Percentiles rank a stretch among this genome's conserved stretches.
These are phyloP conservation scores for Pterostichus madidus DNA, from an alignment of 2,888 invertebrate species.

Conservation along the genomic window DNA sequence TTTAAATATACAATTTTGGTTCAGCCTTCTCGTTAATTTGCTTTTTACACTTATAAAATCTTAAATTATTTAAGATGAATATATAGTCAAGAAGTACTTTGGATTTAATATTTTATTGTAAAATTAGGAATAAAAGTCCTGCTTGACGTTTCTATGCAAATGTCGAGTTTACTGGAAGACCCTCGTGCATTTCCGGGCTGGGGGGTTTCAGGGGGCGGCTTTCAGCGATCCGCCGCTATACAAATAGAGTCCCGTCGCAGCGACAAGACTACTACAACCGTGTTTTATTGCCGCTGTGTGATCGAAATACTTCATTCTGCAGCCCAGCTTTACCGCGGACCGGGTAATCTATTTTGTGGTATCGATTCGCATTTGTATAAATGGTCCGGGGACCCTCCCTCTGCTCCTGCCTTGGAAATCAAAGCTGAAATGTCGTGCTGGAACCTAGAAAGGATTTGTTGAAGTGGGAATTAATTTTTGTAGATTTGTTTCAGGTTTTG, in stretches of 20 bases:
- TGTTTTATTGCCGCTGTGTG: conserved; percentile 60
- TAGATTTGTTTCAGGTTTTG: too few relatives aligned
- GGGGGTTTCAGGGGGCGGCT: too few relatives aligned
- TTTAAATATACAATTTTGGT: too few relatives aligned
- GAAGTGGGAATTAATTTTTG: too few relatives aligned
- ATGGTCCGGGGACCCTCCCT: conserved; percentile 28
- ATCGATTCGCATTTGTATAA: conserved; percentile 66
- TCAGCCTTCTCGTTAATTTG: too few relatives aligned
- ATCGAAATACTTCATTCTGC: conserved; percentile 60
- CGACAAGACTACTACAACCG: conserved; percentile 55
- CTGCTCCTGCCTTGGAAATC: neutral
- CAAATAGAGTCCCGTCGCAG: conserved; percentile 52
- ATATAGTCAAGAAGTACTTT: too few relatives aligned
- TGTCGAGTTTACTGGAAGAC: neutral
- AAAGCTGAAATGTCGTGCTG: neutral
- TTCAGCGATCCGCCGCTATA: conserved; percentile 31
- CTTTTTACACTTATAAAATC: too few relatives aligned
- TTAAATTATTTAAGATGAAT: too few relatives aligned
- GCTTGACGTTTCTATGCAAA: neutral
- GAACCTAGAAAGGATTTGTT: too few relatives aligned
- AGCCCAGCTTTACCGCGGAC: neutral
- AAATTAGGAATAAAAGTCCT: too few relatives aligned
- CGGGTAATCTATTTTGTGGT: conserved; percentile 61
- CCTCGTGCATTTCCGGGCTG: too few relatives aligned
- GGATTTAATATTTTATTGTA: too few relatives aligned